Evolutionary conservation across 2,797 vertebrate genomes (phyloP).

Genomic region (Poecilia gillii): DNA sequence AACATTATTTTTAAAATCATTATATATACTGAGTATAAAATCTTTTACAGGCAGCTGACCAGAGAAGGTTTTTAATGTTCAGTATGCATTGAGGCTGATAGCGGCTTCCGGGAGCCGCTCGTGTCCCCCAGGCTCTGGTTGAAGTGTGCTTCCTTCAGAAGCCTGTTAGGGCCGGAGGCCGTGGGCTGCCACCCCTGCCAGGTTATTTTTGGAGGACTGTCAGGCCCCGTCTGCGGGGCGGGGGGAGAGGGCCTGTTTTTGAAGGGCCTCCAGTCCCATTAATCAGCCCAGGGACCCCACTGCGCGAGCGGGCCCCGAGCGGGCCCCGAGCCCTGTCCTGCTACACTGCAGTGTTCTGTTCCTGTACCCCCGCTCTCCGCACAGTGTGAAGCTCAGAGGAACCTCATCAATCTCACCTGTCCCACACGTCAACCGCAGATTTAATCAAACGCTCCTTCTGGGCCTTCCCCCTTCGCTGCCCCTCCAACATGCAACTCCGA

Average conservation of each 20-base stretch:
- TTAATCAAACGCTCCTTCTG: constrained; percentile 87
- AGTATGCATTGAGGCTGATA: constrained; percentile 62
- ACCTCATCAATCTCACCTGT: constrained; percentile 98
- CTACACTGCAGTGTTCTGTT: constrained; percentile 88
- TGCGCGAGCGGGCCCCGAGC: constrained; percentile 82
- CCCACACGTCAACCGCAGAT: constrained; percentile 89
- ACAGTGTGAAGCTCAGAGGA: constrained; percentile 93
- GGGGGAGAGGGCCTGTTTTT: constrained; percentile 79
- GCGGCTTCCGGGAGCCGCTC: constrained; percentile 60
- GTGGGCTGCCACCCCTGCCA: constrained; percentile 60
- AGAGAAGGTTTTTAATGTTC: constrained; percentile 40
- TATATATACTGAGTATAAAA: constrained; percentile 6
- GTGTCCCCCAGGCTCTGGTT: constrained; percentile 37
- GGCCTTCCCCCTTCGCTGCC: constrained; percentile 67
- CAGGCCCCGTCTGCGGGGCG: constrained; percentile 79
- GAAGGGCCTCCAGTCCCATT: constrained; percentile 92
- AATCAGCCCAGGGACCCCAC: constrained; percentile 90
- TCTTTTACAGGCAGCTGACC: constrained; percentile 37
- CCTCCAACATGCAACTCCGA: constrained; percentile 27
- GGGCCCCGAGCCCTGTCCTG: constrained; percentile 84
- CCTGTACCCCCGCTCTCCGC: constrained; percentile 84
- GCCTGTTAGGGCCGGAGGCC: constrained; percentile 66
- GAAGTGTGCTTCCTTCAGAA: constrained; percentile 68
- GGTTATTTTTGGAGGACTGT: constrained; percentile 86
- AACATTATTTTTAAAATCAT: neutral